Percentiles rank a stretch among this genome's conserved stretches.
Conservation (phyloP, 2,888 invertebrate species). For the Caenorhabditis virilis region DNA sequence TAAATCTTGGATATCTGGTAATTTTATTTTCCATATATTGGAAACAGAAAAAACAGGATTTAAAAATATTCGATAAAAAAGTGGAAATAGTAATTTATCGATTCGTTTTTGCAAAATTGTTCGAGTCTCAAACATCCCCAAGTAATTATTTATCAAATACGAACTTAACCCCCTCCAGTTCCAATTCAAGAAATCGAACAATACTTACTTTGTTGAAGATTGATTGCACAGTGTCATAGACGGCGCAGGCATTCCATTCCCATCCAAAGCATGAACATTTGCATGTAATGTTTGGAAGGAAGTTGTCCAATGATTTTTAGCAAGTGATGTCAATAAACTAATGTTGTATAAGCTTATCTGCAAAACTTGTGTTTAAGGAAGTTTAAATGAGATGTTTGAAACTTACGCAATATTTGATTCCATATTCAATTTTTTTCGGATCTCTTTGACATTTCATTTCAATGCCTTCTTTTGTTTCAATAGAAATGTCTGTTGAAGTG, state of each 20-base stretch:
- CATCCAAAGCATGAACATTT: conserved; percentile 55
- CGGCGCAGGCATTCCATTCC: conserved; percentile 52
- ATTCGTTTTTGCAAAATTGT: no score
- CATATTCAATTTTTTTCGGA: conserved; percentile 27
- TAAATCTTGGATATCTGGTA: no score
- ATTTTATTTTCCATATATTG: no score
- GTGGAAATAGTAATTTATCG: no score
- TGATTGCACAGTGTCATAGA: conserved; percentile 57
- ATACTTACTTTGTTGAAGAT: conserved; percentile 38
- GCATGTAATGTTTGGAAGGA: conserved; percentile 49
- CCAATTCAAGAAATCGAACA: no score
- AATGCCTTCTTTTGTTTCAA: conserved; percentile 53
- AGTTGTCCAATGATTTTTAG: conserved; percentile 29
- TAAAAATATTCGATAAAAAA: not conserved
- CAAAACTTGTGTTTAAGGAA: conserved; percentile 11
- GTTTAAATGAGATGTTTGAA: not conserved
- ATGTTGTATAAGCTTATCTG: conserved; percentile 29
- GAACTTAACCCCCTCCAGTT: no score
- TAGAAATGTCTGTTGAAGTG: conserved; percentile 25
- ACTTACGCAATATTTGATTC: conserved; percentile 38
- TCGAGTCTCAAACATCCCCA: no score
- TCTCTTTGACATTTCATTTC: conserved; percentile 56
- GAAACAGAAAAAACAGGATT: no score
- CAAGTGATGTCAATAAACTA: conserved; percentile 10
- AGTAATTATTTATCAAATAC: no score